Conservation (phyloP, 2,113 vertebrate genomes). For the Bubalus kerabau region DNA sequence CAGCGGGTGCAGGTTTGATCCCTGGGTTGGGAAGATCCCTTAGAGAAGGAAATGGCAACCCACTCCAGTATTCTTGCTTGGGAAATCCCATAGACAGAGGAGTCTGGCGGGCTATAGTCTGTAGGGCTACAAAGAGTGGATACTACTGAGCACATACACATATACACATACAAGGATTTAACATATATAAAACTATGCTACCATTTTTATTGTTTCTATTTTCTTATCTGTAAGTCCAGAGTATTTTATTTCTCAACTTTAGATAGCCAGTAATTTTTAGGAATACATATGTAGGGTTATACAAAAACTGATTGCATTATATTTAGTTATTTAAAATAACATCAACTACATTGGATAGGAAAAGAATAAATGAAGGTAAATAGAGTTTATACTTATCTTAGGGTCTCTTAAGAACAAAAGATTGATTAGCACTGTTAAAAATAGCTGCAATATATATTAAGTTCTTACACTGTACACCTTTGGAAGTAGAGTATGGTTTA, state of each 20-base stretch:
- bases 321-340: not conserved
- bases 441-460: not conserved
- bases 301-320: not conserved
- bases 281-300: not conserved
- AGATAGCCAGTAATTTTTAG: not conserved
- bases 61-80: not conserved
- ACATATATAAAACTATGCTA: not conserved
- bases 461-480: not conserved
- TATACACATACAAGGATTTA: not conserved
- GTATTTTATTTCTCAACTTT: not conserved
- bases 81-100: not conserved
- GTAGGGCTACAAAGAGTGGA: not conserved
- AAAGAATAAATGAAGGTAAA: not conserved
- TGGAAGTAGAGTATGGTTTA: not conserved
- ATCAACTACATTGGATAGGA: not conserved
- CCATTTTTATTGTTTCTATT: not conserved
- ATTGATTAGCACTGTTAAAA: not conserved
- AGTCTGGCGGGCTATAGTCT: rapidly evolving
- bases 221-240: not conserved
- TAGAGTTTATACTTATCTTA: not conserved
- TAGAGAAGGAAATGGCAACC: not conserved
- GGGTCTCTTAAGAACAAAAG: not conserved
- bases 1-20: not conserved
- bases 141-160: not conserved
- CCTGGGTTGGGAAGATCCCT: not conserved